A percentile compares a stretch with the other conserved stretches of the same genome.
phyloP scores from a whole-genome alignment of 2,797 vertebrate genomes.

The Clamator glandarius region DNA sequence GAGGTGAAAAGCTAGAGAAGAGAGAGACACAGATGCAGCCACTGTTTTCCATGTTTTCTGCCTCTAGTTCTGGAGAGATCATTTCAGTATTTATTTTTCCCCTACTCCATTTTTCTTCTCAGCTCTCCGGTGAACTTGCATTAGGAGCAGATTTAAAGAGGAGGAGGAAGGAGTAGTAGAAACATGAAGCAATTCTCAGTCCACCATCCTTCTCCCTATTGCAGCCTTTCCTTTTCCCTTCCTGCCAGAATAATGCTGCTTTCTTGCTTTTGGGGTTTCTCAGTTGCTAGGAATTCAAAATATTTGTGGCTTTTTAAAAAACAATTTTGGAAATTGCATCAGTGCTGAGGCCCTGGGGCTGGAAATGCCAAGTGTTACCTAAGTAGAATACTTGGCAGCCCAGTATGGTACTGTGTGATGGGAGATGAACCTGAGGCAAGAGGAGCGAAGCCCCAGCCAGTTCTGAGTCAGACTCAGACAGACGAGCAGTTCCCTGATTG shows the following conservation, averaged over 20 bases:
- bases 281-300: slow-evolving; percentile 69
- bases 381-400: slow-evolving; percentile 51
- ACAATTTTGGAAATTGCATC: slow-evolving; percentile 54
- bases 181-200: neutral
- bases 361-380: slow-evolving; percentile 60
- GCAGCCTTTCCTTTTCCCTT: neutral
- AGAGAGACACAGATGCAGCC: neutral
- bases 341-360: slow-evolving; percentile 37
- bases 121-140: neutral
- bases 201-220: neutral
- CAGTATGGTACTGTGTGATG: slow-evolving; percentile 1
- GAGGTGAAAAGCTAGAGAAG: neutral
- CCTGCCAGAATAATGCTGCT: slow-evolving; percentile 32
- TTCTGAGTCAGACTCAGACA: neutral
- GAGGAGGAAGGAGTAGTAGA: neutral
- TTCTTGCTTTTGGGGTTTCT: slow-evolving; percentile 58
- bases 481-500: neutral
- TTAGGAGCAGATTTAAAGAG: neutral
- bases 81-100: neutral
- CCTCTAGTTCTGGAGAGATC: neutral
- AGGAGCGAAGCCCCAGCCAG: neutral
- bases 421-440: slow-evolving; percentile 40
- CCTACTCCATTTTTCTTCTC: too few relatives aligned
- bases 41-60: neutral
- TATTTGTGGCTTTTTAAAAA: slow-evolving; percentile 64